These are phyloP conservation scores for Chaetodon auriga DNA, from an alignment of 2,113 vertebrate genomes.

Conservation along the genomic window DNA sequence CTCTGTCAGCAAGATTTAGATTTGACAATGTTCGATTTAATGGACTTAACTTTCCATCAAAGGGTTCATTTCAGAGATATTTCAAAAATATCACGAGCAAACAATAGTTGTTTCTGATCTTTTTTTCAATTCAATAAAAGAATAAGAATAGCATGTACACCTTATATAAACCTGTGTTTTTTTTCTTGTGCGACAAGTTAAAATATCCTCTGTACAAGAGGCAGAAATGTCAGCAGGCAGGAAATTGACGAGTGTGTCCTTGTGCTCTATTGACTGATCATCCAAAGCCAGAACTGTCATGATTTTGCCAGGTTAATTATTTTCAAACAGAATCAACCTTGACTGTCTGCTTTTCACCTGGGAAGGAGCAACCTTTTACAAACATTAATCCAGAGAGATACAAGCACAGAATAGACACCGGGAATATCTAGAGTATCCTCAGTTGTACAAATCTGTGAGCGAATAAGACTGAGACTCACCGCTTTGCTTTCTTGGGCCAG, in stretches of 20 bases:
- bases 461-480: conserved; percentile 60
- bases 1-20: not conserved
- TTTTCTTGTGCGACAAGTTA: not conserved
- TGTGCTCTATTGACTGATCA: not conserved
- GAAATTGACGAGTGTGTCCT: not conserved
- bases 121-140: no score
- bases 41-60: not conserved
- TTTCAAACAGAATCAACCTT: not conserved
- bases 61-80: not conserved
- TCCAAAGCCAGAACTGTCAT: not conserved
- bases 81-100: not conserved
- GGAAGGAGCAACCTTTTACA: not conserved
- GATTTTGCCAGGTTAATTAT: not conserved
- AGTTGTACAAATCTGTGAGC: not conserved
- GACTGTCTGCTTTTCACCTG: not conserved
- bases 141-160: no score
- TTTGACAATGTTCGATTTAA: not conserved
- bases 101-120: not conserved
- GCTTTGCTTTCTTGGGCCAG: not conserved
- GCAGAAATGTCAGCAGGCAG: not conserved
- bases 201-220: not conserved
- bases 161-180: not conserved
- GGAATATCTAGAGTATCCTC: not conserved
- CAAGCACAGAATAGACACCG: not conserved
- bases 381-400: not conserved